These are phyloP conservation scores for Thyatira batis DNA, from an alignment of 2,888 invertebrate species.

Conservation along the genomic window DNA sequence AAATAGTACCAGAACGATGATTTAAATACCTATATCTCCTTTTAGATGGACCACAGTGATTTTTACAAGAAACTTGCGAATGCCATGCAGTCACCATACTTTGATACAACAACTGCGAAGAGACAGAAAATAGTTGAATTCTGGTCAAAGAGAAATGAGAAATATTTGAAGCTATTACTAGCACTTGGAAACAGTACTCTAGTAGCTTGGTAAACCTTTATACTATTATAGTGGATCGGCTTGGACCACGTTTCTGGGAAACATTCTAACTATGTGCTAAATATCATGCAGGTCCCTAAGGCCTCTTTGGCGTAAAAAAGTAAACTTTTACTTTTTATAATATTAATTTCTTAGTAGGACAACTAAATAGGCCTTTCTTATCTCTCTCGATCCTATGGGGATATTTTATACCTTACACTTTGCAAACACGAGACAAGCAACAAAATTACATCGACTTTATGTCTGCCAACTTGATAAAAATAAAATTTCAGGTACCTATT, in stretches of 20 bases:
- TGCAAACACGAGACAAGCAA: no score
- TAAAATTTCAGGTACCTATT: constrained; percentile 52
- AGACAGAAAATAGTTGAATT: constrained; percentile 46
- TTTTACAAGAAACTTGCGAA: constrained; percentile 54
- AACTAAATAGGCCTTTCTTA: no score
- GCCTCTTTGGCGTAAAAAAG: no score
- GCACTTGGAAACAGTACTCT: constrained; percentile 57
- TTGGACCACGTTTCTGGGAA: no score
- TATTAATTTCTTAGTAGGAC: no score
- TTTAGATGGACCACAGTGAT: constrained; percentile 45
- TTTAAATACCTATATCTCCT: background rate
- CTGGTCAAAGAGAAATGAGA: constrained; percentile 54
- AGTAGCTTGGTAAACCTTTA: constrained; percentile 49
- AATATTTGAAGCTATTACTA: constrained; percentile 54
- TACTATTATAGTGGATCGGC: no score
- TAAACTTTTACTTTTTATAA: no score
- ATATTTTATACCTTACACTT: no score
- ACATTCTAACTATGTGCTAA: no score
- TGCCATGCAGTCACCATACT: constrained; percentile 60
- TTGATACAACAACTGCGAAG: constrained; percentile 53
- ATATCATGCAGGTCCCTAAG: no score
- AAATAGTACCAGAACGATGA: background rate
- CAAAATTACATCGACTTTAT: no score
- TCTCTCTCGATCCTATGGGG: no score
- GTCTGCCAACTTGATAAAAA: background rate